phyloP scores from a whole-genome alignment of 2,888 invertebrate species.

The Cryptocephalus moraei region DNA sequence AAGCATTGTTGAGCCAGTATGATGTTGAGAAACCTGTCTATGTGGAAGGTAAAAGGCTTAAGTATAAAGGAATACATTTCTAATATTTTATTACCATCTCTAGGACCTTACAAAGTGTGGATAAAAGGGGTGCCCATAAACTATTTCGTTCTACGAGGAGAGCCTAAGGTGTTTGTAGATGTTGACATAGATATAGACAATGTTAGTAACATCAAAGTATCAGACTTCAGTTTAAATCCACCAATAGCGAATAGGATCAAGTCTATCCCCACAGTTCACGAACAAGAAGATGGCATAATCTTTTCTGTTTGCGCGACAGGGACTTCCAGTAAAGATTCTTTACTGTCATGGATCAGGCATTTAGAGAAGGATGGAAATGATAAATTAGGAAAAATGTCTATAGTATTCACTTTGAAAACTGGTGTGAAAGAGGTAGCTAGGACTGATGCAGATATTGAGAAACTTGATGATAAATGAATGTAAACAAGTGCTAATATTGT shows the following conservation, averaged over 20 bases:
- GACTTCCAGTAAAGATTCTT: conserved; percentile 78
- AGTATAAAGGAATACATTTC: conserved; percentile 51
- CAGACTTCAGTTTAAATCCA: conserved; percentile 41
- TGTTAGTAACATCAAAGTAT: conserved; percentile 56
- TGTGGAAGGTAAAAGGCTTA: conserved; percentile 62
- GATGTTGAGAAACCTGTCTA: conserved; percentile 52
- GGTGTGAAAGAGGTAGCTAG: conserved; percentile 39
- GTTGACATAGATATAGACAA: conserved; percentile 57
- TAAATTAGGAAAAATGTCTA: conserved; percentile 59
- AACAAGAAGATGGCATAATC: conserved; percentile 87
- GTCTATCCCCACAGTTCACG: conserved; percentile 63
- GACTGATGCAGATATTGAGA: conserved; percentile 6
- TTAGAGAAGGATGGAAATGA: conserved; percentile 70
- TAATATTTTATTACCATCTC: conserved; percentile 1
- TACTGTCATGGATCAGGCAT: conserved; percentile 84
- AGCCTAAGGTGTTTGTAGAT: conserved; percentile 44
- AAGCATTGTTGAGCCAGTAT: conserved; percentile 56
- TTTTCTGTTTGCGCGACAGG: conserved; percentile 86
- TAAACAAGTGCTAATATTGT: background rate
- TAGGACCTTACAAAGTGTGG: conserved; percentile 68
- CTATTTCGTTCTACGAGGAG: conserved; percentile 74
- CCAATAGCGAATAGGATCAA: conserved; percentile 33
- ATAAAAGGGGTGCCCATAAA: conserved; percentile 62
- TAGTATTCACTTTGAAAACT: conserved; percentile 72
- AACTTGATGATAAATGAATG: background rate